phyloP scores from a whole-genome alignment of 2,797 vertebrate species.

The Acrossocheilus wenchowensis region DNA sequence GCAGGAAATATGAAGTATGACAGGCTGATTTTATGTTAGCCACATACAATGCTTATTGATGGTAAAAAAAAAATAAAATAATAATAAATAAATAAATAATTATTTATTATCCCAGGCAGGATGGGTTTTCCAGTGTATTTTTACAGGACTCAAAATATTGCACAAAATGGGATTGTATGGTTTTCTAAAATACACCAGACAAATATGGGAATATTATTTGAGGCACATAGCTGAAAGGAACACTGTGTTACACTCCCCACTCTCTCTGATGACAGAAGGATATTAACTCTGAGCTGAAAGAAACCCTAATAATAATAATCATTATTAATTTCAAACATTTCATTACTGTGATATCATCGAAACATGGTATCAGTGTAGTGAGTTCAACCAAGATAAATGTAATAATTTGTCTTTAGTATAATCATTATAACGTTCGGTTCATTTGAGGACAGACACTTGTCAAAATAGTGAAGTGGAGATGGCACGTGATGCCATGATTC shows the following conservation, averaged over 20 bases:
- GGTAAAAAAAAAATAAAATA: not conserved
- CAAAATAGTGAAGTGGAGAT: not conserved
- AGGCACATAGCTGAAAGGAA: slow-evolving; percentile 6
- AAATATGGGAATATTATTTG: slow-evolving; percentile 5
- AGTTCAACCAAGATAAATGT: not conserved
- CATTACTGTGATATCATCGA: not conserved
- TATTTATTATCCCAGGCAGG: not conserved
- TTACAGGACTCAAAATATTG: not conserved
- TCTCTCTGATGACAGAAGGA: not conserved
- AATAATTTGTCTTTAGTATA: not conserved
- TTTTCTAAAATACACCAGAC: not conserved
- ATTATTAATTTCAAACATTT: not conserved
- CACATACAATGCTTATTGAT: not conserved
- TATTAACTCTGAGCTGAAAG: not conserved
- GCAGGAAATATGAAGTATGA: slow-evolving; percentile 34
- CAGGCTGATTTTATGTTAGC: not conserved
- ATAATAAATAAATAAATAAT: too few relatives aligned
- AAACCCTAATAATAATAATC: not conserved
- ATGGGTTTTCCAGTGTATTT: not conserved
- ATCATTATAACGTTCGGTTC: not conserved
- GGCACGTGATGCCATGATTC: not conserved
- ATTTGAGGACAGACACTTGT: slow-evolving; percentile 1
- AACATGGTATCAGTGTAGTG: not conserved
- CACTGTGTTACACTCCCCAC: not conserved
- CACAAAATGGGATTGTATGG: not conserved